These are phyloP conservation scores for Machaerirhynchus nigripectus DNA, from an alignment of 2,113 vertebrate species.

Conservation along the genomic window DNA sequence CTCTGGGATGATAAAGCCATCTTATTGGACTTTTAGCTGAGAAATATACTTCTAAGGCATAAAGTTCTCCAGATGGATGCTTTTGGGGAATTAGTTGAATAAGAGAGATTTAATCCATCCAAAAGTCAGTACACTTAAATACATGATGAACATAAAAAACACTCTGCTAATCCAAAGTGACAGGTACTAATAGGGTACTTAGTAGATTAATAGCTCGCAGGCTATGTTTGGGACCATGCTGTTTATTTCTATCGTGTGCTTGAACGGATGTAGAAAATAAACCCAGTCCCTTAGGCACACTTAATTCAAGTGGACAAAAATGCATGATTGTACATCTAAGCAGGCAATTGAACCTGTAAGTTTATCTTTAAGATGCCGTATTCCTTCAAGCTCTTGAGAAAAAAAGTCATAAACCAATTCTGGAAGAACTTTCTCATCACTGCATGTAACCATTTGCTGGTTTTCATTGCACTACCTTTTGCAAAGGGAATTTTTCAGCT, in stretches of 20 bases:
- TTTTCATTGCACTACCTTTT: slow-evolving; percentile 2
- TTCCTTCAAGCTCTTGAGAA: not conserved
- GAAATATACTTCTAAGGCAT: slow-evolving; percentile 51
- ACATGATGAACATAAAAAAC: slow-evolving; percentile 54
- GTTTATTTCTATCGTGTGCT: slow-evolving; percentile 29
- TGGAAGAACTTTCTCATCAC: not conserved
- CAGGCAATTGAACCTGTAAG: not conserved
- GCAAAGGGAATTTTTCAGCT: slow-evolving; percentile 55
- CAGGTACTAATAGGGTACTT: slow-evolving; percentile 59
- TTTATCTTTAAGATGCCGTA: slow-evolving; percentile 16
- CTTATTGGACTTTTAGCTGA: slow-evolving; percentile 48
- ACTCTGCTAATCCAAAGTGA: slow-evolving; percentile 60
- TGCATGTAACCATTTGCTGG: not conserved
- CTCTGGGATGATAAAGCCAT: slow-evolving; percentile 34
- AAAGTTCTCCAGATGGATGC: slow-evolving; percentile 58
- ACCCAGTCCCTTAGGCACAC: not conserved
- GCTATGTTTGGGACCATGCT: slow-evolving; percentile 32
- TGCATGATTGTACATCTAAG: not conserved
- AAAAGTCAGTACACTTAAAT: slow-evolving; percentile 53
- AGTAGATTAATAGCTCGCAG: slow-evolving; percentile 46
- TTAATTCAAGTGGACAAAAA: slow-evolving; percentile 50
- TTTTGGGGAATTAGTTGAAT: slow-evolving; percentile 57
- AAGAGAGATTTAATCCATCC: slow-evolving; percentile 49
- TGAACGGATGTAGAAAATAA: slow-evolving; percentile 31
- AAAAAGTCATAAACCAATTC: not conserved